Evolutionary conservation across 35 echinoderm and acorn worm genomes (phyloP), one percentile per base, ranked within the genome.

Genomic region (Amphiura filiformis): DNA sequence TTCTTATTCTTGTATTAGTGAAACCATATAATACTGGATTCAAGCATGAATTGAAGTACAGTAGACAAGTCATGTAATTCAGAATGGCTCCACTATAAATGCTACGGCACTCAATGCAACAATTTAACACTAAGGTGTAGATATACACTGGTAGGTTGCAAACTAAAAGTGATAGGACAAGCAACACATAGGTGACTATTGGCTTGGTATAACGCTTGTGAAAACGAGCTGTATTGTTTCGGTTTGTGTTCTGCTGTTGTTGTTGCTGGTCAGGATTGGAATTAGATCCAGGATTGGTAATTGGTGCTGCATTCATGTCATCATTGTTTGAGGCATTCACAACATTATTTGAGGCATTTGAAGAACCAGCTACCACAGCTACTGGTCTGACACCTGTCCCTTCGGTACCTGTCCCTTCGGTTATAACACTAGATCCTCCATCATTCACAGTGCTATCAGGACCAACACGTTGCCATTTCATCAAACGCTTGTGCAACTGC

Each of bases 11-110:
- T 15, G 17, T 30, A 70, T 70, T 70, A 26, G 61, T 70, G 3
- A 15, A 26, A 3, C 17, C 15, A 70, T 70, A 70, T 15, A 70
- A n/a, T 13, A 70, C 26, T 70, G 61, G 61, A n/a, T 70, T 70
- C 61, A 70, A 70, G 61, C 61, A 70, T 13, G 61, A 70, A 70
- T 70, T 70, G 61, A 70, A 70, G 61, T 70, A 70, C 28, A 70
- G 1, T 13, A 70, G 61, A n/a, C 9, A 15, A 13, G 61, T 26
- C 28, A 70, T 2, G 28, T 70, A 70, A 30, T 70, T 70, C 2
- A 70, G 28, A 30, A 70, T 70, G 61, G 28, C 17, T 30, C 61
- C 61, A 70, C 61, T 70, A n/a, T n/a, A 13, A 4, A 13, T 18
- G 26, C 11, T 70, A 13, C 26, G 7, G 26, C 61, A 70, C 28